Conservation (phyloP, 2,797 vertebrate genomes). For the Pygocentrus nattereri region DNA sequence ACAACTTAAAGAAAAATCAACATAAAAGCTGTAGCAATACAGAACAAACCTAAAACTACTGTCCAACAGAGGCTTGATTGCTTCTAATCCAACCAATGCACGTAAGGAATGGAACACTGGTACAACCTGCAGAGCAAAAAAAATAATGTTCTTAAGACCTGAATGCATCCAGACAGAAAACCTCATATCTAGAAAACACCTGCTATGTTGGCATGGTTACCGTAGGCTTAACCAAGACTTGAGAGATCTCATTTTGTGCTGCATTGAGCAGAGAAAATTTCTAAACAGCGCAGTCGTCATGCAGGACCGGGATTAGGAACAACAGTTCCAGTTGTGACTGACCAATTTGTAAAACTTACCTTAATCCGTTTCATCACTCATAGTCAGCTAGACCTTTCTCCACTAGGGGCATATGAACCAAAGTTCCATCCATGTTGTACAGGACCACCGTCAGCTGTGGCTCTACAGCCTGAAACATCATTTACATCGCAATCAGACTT, state of each 20-base stretch:
- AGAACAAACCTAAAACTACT: not conserved
- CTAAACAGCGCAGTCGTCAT: not conserved
- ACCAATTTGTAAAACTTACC: not conserved
- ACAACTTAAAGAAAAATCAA: not conserved
- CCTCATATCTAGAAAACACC: too few species aligned
- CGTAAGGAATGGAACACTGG: too few species aligned
- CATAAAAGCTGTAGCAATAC: not conserved
- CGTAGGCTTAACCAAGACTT: too few species aligned
- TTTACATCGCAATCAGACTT: not conserved
- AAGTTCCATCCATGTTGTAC: slow-evolving; percentile 75
- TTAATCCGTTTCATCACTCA: slow-evolving; percentile 65
- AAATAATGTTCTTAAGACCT: not conserved
- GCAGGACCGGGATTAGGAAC: not conserved
- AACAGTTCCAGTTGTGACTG: not conserved
- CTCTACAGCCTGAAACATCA: slow-evolving; percentile 62
- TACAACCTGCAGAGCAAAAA: not conserved
- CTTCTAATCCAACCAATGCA: not conserved
- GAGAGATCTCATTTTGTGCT: not conserved
- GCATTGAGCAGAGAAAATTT: not conserved
- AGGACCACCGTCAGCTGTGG: slow-evolving; percentile 83
- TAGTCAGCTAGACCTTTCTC: slow-evolving; percentile 84
- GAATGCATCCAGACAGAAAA: not conserved
- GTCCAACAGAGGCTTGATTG: not conserved
- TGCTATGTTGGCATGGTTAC: too few species aligned
- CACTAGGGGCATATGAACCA: slow-evolving; percentile 85